A percentile compares a stretch with the other conserved stretches of the same genome.
These are phyloP conservation scores for Elachura formosa DNA, from an alignment of 2,113 vertebrate genomes.

Conservation along the genomic window DNA sequence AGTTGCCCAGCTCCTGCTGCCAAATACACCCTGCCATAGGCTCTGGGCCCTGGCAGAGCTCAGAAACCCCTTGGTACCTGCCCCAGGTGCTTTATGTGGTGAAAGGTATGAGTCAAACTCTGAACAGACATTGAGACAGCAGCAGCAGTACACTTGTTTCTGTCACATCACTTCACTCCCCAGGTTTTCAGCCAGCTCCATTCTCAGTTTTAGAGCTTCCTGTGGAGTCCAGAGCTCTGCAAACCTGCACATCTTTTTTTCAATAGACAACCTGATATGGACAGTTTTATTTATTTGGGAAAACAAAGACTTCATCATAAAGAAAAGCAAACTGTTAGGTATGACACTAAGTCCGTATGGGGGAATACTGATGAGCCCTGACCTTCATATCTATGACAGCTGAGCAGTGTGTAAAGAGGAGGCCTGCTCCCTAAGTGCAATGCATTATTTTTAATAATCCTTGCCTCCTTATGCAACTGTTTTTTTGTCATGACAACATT, in stretches of 20 bases:
- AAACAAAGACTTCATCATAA: background rate
- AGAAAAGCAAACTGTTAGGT: background rate
- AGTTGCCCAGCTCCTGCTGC: background rate
- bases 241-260: background rate
- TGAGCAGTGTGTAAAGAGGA: background rate
- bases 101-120: background rate
- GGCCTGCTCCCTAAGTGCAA: background rate
- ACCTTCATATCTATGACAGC: background rate
- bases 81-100: background rate
- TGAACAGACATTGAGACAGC: rapidly evolving
- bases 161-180: background rate
- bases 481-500: background rate
- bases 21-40: rapidly evolving
- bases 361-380: background rate
- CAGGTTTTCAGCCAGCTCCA: background rate
- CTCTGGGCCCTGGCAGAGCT: background rate
- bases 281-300: background rate
- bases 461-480: background rate
- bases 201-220: background rate
- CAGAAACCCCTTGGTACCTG: background rate
- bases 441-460: background rate
- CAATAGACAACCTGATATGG: background rate
- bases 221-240: background rate
- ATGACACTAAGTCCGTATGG: background rate
- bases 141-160: rapidly evolving